These are phyloP conservation scores for Salvelinus sp. DNA, from an alignment of 2,113 vertebrate genomes.

Conservation along the genomic window DNA sequence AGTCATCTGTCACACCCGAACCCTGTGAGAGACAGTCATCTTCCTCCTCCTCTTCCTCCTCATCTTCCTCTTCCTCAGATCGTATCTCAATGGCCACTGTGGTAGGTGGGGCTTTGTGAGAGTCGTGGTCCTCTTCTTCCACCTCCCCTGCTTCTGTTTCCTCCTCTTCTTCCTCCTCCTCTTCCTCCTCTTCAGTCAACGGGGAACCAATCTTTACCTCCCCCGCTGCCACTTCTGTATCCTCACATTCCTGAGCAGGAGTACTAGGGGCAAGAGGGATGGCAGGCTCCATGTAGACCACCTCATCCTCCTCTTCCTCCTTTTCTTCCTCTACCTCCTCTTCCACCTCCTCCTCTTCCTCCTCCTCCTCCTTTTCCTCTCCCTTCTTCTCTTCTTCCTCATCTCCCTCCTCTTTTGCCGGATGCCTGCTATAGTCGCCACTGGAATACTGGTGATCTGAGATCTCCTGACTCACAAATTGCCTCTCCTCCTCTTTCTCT, in stretches of 20 bases:
- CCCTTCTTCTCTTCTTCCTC: constrained; percentile 68
- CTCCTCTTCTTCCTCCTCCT: constrained; percentile 59
- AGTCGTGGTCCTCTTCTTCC: constrained; percentile 63
- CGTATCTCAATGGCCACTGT: constrained; percentile 77
- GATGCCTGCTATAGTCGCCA: constrained; percentile 68
- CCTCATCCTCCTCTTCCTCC: constrained; percentile 75
- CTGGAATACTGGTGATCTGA: constrained; percentile 79
- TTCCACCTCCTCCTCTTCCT: constrained; percentile 67
- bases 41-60: constrained; percentile 80
- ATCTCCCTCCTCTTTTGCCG: constrained; percentile 63
- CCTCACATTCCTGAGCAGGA: constrained; percentile 65
- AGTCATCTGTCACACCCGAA: constrained; percentile 86
- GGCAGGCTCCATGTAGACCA: constrained; percentile 50
- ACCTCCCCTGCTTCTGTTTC: constrained; percentile 62
- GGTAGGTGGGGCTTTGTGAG: constrained; percentile 74
- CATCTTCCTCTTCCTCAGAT: constrained; percentile 68
- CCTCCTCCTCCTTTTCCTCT: too few relatives aligned
- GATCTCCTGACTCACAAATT: constrained; percentile 64
- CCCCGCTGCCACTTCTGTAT: neutral
- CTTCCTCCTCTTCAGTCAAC: constrained; percentile 65
- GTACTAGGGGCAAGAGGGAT: constrained; percentile 49
- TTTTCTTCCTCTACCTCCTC: too few relatives aligned
- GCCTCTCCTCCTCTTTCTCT: constrained; percentile 49
- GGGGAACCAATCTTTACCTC: constrained; percentile 17
- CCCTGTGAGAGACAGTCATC: constrained; percentile 83